phyloP scores from a whole-genome alignment of 92 coral and sea anemone genomes.

The Umimayanthus kanabou region DNA sequence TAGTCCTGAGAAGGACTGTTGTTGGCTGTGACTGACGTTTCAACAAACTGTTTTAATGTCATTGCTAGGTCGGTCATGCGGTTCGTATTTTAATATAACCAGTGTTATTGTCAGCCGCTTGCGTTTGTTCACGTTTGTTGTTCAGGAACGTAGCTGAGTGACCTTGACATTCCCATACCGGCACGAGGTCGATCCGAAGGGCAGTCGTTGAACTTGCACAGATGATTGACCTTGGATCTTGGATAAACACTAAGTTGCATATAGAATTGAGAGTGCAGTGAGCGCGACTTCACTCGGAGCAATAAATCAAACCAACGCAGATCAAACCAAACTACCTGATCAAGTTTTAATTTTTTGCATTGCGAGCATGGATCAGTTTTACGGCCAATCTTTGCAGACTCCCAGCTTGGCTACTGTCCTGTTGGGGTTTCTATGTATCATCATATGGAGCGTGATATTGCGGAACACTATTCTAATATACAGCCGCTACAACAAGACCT shows the following conservation, averaged over 20 bases:
- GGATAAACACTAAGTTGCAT: not conserved
- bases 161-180: not conserved
- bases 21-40: no score
- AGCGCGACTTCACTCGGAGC: not conserved
- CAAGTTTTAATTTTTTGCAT: not conserved
- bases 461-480: not conserved
- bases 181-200: not conserved
- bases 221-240: not conserved
- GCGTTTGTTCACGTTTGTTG: not conserved
- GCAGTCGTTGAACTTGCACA: not conserved
- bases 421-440: not conserved
- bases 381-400: not conserved
- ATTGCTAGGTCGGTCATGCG: no score
- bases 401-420: not conserved
- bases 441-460: slow-evolving; percentile 9
- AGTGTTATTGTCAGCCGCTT: not conserved
- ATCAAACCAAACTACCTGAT: not conserved
- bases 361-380: not conserved
- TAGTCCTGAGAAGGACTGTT: no score
- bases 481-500: not conserved
- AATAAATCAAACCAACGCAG: not conserved
- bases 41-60: no score
- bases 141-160: not conserved
- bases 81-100: not conserved
- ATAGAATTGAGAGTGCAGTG: not conserved